These are phyloP conservation scores for Schmidtea mediterranea DNA, from an alignment of 1,140 invertebrate species.

Conservation along the genomic window DNA sequence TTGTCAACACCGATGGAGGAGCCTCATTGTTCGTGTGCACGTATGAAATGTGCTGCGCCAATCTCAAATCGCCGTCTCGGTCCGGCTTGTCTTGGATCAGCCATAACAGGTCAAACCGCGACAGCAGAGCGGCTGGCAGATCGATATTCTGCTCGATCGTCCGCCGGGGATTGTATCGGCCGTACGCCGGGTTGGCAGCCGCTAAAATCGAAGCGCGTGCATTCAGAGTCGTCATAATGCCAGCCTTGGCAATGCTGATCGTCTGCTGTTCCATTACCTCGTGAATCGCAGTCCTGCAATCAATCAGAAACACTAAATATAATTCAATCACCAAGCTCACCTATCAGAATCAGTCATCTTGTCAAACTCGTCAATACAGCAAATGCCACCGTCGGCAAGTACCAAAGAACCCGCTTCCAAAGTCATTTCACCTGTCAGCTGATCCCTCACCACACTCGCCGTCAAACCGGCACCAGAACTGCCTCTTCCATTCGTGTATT, in stretches of 20 bases:
- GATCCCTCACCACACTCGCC: constrained; percentile 88
- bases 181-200: constrained; percentile 92
- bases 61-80: constrained; percentile 60
- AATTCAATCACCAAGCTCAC: too few relatives aligned
- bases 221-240: constrained; percentile 88
- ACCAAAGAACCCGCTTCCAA: constrained; percentile 91
- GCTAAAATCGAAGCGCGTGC: constrained; percentile 84
- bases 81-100: constrained; percentile 79
- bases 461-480: constrained; percentile 90
- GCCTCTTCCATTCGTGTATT: constrained; percentile 84
- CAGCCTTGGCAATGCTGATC: constrained; percentile 94
- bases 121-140: constrained; percentile 79
- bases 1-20: too few relatives aligned
- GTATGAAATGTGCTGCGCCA: constrained; percentile 88
- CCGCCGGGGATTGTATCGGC: constrained; percentile 77
- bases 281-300: constrained; percentile 64
- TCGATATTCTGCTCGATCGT: constrained; percentile 90
- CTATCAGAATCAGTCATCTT: constrained; percentile 71
- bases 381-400: constrained; percentile 77
- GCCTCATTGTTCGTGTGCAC: constrained; percentile 38
- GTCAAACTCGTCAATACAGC: constrained; percentile 98
- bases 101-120: constrained; percentile 89
- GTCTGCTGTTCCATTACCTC: constrained; percentile 99
- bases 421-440: constrained; percentile 80
- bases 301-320: too few relatives aligned